Evolutionary conservation across 1,140 invertebrate genomes (phyloP), one percentile per base, ranked within the genome.

Genomic region (Archivesica marissinica): DNA sequence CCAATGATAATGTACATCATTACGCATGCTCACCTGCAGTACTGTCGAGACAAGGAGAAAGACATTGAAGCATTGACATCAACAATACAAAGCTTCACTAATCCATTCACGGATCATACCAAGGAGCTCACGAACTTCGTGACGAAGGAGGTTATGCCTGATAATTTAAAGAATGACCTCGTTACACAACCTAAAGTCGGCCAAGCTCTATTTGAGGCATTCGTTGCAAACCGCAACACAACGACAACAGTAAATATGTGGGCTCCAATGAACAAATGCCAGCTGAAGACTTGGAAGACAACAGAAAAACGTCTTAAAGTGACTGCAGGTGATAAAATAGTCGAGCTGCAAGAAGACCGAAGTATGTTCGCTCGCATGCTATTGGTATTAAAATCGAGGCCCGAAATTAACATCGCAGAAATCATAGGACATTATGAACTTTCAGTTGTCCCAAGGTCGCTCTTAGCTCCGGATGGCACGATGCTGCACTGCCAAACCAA

Each of bases 291-390:
- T 6, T 86, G 85, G 78, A 74, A 64, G 50, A 30, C n/a, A 9
- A 70, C 61, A 15, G 6, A 20, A 17, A 86, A 75, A 54, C 25
- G 44, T 28, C 20, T 61, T 15, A 28, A 39, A 28, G n/a, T 82
- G 17, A 64, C 6, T 4, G 39, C 9, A 0, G n/a, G 33, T 15
- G 23, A 59, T 20, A 35, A 56, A 13, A 28, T 81, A 2, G 28
- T 86, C 11, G 68, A 81, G 50, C 11, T 86, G 17, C 38, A 59
- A 56, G 78, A 86, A 61, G 50, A 86, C 25, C 52, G 85, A 23
- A 41, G 28, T 35, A 17, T 86, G 17, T 81, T 86, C 61, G 52
- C 41, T 9, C 7, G 41, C 7, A 44, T 44, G 41, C 17, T 44
- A 44, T 39, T 17, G 13, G 85, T 0, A 17, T 68, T 68, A 25